These are phyloP conservation scores for Sebastolobus alascanus DNA, from an alignment of 2,797 vertebrate species.

Conservation along the genomic window DNA sequence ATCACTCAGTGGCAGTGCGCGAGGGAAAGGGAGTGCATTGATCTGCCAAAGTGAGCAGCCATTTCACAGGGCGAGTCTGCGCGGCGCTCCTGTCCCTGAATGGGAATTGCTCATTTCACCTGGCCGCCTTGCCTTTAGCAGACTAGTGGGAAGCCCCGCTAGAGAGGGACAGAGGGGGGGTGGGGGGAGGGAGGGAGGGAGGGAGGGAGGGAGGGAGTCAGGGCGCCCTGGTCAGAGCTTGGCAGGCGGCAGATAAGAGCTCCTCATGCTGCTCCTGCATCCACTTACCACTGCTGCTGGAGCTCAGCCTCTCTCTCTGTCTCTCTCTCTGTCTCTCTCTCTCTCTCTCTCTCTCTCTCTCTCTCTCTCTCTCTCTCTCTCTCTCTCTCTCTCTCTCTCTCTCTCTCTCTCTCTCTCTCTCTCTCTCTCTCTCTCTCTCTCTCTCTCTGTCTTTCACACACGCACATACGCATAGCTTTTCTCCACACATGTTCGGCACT, in stretches of 20 bases:
- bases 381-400: background rate
- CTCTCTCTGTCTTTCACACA: background rate
- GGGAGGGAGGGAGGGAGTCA: slow-evolving; percentile 48
- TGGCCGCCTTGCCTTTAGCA: slow-evolving; percentile 67
- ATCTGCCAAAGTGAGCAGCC: slow-evolving; percentile 82
- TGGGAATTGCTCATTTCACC: slow-evolving; percentile 83
- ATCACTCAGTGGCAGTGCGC: slow-evolving; percentile 85
- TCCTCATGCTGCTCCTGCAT: slow-evolving; percentile 62
- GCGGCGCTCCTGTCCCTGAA: slow-evolving; percentile 73
- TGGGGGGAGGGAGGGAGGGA: slow-evolving; percentile 13
- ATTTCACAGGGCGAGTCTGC: slow-evolving; percentile 73
- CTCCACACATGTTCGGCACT: slow-evolving; percentile 63
- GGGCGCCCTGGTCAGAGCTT: slow-evolving; percentile 72
- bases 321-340: no score
- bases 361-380: no score
- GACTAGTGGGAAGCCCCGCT: slow-evolving; percentile 62
- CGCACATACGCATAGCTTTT: slow-evolving; percentile 42
- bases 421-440: background rate
- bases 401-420: no score
- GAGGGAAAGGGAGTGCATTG: slow-evolving; percentile 73
- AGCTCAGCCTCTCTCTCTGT: slow-evolving; percentile 31
- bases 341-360: no score
- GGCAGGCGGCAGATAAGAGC: slow-evolving; percentile 76
- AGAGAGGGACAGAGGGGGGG: slow-evolving; percentile 27
- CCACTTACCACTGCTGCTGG: slow-evolving; percentile 42